Evolutionary conservation across 2,888 invertebrate genomes (phyloP).

Genomic region (Creontiades dilutus): DNA sequence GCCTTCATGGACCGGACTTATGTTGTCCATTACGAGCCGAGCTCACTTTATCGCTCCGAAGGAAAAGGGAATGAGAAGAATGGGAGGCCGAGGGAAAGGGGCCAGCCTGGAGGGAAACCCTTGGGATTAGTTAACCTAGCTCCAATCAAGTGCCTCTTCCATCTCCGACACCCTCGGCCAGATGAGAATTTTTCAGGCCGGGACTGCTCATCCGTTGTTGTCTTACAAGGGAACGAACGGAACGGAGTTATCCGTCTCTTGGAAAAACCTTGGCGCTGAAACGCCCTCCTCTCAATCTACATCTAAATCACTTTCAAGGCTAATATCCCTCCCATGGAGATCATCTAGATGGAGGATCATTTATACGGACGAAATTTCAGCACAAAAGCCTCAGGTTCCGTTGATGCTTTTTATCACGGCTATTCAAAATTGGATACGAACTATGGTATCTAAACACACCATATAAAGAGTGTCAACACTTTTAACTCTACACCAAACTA

Average conservation of each 20-base stretch:
- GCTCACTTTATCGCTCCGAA: constrained; percentile 51
- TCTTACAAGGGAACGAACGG: constrained; percentile 19
- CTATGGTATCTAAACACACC: too few relatives aligned
- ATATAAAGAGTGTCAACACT: too few relatives aligned
- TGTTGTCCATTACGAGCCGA: constrained; percentile 60
- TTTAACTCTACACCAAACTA: too few relatives aligned
- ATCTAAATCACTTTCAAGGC: constrained; percentile 58
- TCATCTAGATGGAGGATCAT: too few relatives aligned
- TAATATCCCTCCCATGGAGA: background rate
- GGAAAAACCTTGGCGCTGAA: constrained; percentile 48
- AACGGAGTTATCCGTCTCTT: constrained; percentile 30
- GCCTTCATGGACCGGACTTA: constrained; percentile 56
- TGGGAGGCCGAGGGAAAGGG: background rate
- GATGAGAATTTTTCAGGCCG: constrained; percentile 58
- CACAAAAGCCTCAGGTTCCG: too few relatives aligned
- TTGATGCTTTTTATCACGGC: too few relatives aligned
- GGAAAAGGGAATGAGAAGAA: constrained; percentile 38
- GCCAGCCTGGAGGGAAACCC: constrained; percentile 11
- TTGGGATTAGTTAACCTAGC: constrained; percentile 66
- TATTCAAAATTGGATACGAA: too few relatives aligned
- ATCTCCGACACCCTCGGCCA: constrained; percentile 63
- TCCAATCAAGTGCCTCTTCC: constrained; percentile 68
- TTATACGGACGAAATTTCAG: too few relatives aligned
- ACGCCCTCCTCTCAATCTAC: constrained; percentile 22
- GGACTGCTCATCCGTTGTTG: constrained; percentile 62